Percentiles rank a stretch among this genome's conserved stretches.
Conservation (phyloP, 2,888 invertebrate genomes). For the Dicyrtoma fusca region DNA sequence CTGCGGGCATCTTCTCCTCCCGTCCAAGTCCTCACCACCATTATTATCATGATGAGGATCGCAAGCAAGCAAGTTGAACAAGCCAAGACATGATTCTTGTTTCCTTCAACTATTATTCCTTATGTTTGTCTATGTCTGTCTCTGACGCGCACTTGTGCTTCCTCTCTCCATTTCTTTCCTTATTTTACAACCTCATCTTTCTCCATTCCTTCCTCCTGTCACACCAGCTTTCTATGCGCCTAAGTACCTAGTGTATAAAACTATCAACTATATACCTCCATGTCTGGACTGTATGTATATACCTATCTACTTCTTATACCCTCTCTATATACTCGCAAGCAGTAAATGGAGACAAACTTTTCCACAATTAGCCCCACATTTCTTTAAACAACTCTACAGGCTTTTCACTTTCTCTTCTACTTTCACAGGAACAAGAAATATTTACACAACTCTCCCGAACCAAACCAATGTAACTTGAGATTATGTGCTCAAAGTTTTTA, state of each 20-base stretch:
- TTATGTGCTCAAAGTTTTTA: too few relatives aligned
- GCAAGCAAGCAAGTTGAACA: too few relatives aligned
- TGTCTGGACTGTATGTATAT: too few relatives aligned
- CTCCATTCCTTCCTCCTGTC: background rate
- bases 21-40: background rate
- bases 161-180: background rate
- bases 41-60: background rate
- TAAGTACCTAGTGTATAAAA: too few relatives aligned
- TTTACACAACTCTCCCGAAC: too few relatives aligned
- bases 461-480: too few relatives aligned
- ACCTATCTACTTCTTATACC: too few relatives aligned
- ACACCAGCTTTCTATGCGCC: too few relatives aligned
- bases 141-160: background rate
- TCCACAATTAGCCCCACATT: constrained; percentile 35
- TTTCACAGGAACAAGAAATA: background rate
- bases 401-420: background rate
- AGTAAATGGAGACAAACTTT: constrained; percentile 41
- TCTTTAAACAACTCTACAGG: background rate
- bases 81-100: too few relatives aligned
- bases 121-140: constrained; percentile 10
- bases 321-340: too few relatives aligned
- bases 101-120: too few relatives aligned
- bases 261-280: too few relatives aligned
- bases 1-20: constrained; percentile 9
- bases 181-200: background rate